Evolutionary conservation across 2,888 invertebrate species (phyloP).

Genomic region (Ctena decussata): DNA sequence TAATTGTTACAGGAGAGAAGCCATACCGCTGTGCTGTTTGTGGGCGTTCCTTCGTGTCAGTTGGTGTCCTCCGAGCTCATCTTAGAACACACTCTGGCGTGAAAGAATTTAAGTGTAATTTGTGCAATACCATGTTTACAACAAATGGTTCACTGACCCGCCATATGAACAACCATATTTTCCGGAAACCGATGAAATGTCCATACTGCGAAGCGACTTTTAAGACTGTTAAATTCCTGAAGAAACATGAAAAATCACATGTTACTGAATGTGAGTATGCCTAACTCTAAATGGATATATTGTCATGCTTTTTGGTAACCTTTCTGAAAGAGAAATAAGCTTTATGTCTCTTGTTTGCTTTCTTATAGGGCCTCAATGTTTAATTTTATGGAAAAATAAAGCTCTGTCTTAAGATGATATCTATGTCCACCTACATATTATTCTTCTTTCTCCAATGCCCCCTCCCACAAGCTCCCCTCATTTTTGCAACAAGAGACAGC

Average conservation of each 20-base stretch:
- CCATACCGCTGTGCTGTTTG: slow-evolving; percentile 85
- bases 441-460: no score
- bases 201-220: slow-evolving; percentile 79
- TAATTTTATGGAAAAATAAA: no score
- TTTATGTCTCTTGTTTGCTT: no score
- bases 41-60: slow-evolving; percentile 78
- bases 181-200: slow-evolving; percentile 76
- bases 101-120: slow-evolving; percentile 76
- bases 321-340: no score
- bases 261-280: no score
- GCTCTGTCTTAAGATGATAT: no score
- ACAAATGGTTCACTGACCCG: slow-evolving; percentile 84
- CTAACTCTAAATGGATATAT: no score
- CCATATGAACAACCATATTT: slow-evolving; percentile 83
- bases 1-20: slow-evolving; percentile 82
- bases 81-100: slow-evolving; percentile 83
- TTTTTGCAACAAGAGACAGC: no score
- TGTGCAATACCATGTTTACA: slow-evolving; percentile 82
- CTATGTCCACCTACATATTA: no score
- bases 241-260: slow-evolving; percentile 74
- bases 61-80: slow-evolving; percentile 83
- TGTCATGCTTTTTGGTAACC: no score
- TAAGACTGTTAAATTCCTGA: slow-evolving; percentile 68
- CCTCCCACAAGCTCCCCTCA: no score
- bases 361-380: no score